phyloP scores from a whole-genome alignment of 1,140 invertebrate species.

The Zeugodacus cucurbitae region DNA sequence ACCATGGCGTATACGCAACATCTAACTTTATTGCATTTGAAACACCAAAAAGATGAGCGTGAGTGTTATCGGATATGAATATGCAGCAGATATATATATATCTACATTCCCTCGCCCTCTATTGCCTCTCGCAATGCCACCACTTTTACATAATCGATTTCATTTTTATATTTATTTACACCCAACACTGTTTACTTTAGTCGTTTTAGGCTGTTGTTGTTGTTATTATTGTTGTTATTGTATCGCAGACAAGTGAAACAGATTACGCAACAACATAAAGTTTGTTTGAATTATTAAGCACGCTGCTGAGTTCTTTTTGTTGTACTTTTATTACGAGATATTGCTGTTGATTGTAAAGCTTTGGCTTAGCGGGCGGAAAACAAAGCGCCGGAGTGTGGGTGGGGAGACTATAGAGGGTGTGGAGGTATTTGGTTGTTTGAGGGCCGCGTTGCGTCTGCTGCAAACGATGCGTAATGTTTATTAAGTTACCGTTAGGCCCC shows the following conservation, averaged over 20 bases:
- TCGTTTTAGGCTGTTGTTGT: neutral
- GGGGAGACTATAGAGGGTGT: too few species aligned
- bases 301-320: neutral
- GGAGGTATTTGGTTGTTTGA: neutral
- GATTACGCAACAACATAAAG: neutral
- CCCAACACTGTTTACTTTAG: neutral
- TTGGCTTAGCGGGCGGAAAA: neutral
- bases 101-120: neutral
- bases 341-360: neutral
- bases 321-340: neutral
- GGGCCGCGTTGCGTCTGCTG: neutral
- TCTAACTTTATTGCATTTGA: neutral
- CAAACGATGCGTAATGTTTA: neutral
- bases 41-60: neutral
- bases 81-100: neutral
- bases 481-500: neutral
- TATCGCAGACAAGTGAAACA: neutral
- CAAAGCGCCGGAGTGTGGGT: neutral
- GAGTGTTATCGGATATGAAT: neutral
- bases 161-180: neutral
- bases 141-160: neutral
- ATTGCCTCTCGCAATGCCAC: neutral
- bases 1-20: neutral
- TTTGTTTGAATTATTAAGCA: neutral
- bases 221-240: neutral